Conservation (phyloP, 2,888 invertebrate genomes). For the Cetonia aurata region DNA sequence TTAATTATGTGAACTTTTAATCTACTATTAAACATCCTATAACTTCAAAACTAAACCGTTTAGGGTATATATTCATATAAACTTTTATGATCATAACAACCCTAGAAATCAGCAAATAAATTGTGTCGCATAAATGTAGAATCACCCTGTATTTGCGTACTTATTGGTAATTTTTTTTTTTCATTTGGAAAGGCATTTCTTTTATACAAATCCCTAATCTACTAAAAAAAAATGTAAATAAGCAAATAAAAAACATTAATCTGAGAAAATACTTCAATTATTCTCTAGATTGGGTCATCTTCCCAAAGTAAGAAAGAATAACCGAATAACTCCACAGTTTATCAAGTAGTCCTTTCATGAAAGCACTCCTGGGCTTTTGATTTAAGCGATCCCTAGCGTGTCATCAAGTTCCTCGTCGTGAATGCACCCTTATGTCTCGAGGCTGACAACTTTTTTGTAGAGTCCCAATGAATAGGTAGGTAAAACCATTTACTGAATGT, state of each 20-base stretch:
- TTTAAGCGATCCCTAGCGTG: constrained; percentile 9
- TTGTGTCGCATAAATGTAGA: no score
- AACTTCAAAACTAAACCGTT: no score
- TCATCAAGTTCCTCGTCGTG: not conserved
- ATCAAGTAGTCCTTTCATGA: not conserved
- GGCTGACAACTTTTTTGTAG: not conserved
- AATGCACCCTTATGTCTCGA: not conserved
- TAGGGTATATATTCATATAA: no score
- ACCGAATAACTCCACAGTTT: not conserved
- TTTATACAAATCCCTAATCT: not conserved
- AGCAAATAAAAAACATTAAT: no score
- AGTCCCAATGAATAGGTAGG: not conserved
- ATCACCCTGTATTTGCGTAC: no score
- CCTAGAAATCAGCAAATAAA: no score
- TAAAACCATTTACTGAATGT: not conserved
- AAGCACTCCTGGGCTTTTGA: constrained; percentile 4
- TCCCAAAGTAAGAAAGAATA: not conserved
- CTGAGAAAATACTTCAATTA: not conserved
- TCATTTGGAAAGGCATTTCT: not conserved
- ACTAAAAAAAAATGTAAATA: not conserved
- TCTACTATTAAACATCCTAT: no score
- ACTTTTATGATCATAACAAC: no score
- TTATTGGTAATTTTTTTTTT: no score
- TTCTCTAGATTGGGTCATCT: not conserved
- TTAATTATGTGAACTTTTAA: no score